Conservation (phyloP, 1,140 invertebrate species). For the Coenobita brevimanus region DNA sequence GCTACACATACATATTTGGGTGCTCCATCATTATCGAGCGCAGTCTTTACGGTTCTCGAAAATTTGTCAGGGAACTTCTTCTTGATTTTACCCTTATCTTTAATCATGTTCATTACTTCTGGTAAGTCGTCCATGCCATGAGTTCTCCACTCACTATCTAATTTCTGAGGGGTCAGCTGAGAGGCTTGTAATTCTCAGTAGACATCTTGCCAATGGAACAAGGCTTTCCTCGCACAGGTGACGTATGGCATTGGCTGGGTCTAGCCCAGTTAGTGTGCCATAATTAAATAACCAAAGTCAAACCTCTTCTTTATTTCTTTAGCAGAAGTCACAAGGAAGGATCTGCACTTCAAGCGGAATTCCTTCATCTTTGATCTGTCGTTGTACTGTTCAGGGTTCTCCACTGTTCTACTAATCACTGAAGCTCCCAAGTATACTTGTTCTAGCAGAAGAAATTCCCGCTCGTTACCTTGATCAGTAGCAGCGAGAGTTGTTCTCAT, state of each 20-base stretch:
- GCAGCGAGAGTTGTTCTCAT: neutral
- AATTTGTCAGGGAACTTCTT: neutral
- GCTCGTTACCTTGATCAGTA: neutral
- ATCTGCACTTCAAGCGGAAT: neutral
- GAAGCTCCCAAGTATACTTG: neutral
- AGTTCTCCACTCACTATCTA: neutral
- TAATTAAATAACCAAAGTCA: neutral
- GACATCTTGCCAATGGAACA: neutral
- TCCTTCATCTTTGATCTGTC: neutral
- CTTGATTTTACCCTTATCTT: neutral
- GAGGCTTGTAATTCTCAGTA: neutral
- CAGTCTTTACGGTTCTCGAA: neutral
- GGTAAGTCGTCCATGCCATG: neutral
- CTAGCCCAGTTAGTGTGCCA: neutral
- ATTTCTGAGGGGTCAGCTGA: neutral
- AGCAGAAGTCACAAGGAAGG: conserved; percentile 2
- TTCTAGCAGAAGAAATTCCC: neutral
- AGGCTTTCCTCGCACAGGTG: neutral
- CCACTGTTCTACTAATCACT: conserved; percentile 1
- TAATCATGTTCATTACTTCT: neutral
- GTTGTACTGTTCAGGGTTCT: neutral
- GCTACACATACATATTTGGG: neutral
- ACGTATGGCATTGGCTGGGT: neutral
- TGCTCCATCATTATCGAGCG: neutral
- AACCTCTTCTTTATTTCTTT: conserved; percentile 10